A percentile compares a stretch with the other conserved stretches of the same genome.
Evolutionary conservation across 2,797 vertebrate genomes (phyloP).

Genomic region (Rhinella marina): DNA sequence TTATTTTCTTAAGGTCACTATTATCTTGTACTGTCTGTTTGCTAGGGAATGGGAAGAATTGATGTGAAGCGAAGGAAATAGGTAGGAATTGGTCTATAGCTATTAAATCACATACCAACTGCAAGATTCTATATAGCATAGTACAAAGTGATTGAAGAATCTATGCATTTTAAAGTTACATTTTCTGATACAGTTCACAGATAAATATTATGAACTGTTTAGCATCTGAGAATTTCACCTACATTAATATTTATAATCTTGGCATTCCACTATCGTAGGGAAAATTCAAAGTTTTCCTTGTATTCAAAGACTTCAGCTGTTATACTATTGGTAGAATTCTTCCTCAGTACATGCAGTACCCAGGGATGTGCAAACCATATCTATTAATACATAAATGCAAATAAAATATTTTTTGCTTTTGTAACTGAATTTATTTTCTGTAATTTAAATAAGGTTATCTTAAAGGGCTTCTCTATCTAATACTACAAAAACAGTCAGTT

Average conservation of each 20-base stretch:
- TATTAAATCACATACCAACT: conserved; percentile 24
- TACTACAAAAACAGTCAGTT: too few relatives aligned
- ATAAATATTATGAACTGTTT: conserved; percentile 11
- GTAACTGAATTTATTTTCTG: not conserved
- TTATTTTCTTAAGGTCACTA: conserved; percentile 29
- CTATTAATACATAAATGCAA: not conserved
- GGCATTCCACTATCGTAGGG: not conserved
- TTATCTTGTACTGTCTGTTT: not conserved
- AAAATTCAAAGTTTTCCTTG: not conserved
- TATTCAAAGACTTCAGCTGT: not conserved
- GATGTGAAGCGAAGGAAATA: conserved; percentile 34
- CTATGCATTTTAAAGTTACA: conserved; percentile 3
- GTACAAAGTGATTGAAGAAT: not conserved
- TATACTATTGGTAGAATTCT: not conserved
- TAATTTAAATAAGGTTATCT: not conserved
- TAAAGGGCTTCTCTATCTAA: too few relatives aligned
- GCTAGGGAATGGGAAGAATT: conserved; percentile 21
- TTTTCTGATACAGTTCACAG: not conserved
- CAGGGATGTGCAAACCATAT: not conserved
- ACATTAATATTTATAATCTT: not conserved
- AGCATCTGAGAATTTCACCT: not conserved
- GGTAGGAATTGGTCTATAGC: not conserved
- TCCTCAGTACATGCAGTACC: not conserved
- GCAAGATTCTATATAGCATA: not conserved
- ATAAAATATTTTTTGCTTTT: not conserved